Conservation (phyloP, 1,140 invertebrate genomes). For the Magallana angulata region DNA sequence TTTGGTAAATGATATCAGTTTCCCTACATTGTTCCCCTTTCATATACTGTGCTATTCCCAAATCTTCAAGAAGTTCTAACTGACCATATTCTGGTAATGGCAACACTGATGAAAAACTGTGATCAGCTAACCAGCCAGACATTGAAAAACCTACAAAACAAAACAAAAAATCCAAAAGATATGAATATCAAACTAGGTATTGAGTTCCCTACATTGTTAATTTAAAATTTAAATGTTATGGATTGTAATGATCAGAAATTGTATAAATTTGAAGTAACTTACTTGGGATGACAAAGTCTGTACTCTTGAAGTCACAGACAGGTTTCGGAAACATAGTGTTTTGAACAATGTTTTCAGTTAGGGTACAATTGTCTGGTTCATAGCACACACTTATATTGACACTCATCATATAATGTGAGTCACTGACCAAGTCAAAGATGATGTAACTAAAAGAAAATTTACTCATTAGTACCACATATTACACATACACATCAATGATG, state of each 20-base stretch:
- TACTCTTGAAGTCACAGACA: slow-evolving; percentile 17
- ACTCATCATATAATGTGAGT: slow-evolving; percentile 16
- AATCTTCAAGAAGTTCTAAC: slow-evolving; percentile 8
- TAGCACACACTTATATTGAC: slow-evolving; percentile 17
- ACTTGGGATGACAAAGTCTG: slow-evolving; percentile 1
- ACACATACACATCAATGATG: no score
- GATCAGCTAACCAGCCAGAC: not conserved
- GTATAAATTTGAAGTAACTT: not conserved
- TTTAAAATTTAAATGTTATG: not conserved
- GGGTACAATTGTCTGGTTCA: slow-evolving; percentile 7
- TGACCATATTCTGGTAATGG: slow-evolving; percentile 10
- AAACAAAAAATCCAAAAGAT: not conserved
- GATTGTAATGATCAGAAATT: not conserved
- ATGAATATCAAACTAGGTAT: not conserved
- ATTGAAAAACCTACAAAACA: not conserved
- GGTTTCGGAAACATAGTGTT: slow-evolving; percentile 9
- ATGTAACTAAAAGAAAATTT: not conserved
- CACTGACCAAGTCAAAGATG: slow-evolving; percentile 25
- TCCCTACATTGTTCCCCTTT: not conserved
- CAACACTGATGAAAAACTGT: not conserved
- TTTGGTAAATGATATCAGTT: not conserved
- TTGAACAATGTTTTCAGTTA: slow-evolving; percentile 12
- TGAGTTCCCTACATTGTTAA: not conserved
- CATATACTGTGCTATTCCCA: slow-evolving; percentile 1
- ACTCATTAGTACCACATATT: no score